phyloP scores from a whole-genome alignment of 2,113 vertebrate species.

The Cinclus cinclus region DNA sequence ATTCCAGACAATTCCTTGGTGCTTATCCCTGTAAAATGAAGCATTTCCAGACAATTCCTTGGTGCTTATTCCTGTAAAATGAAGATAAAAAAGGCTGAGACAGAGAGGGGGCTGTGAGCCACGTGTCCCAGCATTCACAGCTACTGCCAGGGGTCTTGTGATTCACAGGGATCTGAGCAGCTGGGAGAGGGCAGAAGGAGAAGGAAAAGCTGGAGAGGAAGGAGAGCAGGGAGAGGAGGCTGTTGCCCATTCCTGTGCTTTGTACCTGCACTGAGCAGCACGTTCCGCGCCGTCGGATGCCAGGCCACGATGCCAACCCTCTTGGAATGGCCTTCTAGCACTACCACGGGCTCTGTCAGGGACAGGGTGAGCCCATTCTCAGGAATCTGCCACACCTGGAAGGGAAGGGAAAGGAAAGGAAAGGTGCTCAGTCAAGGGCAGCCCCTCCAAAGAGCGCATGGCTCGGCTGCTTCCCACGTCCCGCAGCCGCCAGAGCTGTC shows the following conservation, averaged over 20 bases:
- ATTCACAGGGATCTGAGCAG: not conserved
- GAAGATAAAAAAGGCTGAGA: not conserved
- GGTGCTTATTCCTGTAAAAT: not conserved
- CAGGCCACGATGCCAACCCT: constrained; percentile 93
- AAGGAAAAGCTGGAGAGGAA: not conserved
- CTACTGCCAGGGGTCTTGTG: not conserved
- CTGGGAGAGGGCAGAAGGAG: not conserved
- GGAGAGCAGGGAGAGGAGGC: rapidly evolving
- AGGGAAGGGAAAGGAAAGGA: not conserved
- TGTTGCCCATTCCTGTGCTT: rapidly evolving
- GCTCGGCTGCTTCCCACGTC: rapidly evolving
- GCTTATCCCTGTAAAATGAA: not conserved
- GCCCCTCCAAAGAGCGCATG: rapidly evolving
- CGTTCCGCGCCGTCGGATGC: constrained; percentile 93
- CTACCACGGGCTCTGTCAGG: constrained; percentile 88
- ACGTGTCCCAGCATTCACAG: not conserved
- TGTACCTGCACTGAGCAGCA: constrained; percentile 93
- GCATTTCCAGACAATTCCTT: not conserved
- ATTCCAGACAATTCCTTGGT: not conserved
- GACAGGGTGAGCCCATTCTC: constrained; percentile 91
- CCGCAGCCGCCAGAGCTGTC: rapidly evolving
- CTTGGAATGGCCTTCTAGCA: constrained; percentile 94
- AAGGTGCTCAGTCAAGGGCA: not conserved
- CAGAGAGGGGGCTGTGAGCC: not conserved
- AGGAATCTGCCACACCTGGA: constrained; percentile 95